Evolutionary conservation across 2,113 vertebrate species (phyloP).

Genomic region (Haplochromis burtoni): DNA sequence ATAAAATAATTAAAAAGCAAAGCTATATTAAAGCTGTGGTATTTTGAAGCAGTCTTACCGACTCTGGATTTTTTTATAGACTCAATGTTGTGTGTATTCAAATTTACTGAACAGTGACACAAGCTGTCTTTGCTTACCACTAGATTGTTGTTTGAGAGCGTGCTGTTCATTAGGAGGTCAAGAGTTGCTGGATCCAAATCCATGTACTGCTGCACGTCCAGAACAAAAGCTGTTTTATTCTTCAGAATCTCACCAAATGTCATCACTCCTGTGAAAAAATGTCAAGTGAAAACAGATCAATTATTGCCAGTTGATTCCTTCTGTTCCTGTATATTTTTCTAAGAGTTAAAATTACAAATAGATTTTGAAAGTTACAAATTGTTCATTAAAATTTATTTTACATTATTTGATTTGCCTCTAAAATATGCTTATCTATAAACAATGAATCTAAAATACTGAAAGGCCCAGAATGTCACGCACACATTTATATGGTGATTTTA

Average conservation of each 20-base stretch:
- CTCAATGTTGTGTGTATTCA: background rate
- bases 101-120: background rate
- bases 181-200: conserved; percentile 34
- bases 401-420: background rate
- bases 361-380: background rate
- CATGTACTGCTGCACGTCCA: conserved; percentile 45
- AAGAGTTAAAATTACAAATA: background rate
- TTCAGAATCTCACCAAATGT: conserved; percentile 56
- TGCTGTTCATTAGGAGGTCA: conserved; percentile 32
- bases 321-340: background rate
- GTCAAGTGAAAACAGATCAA: background rate
- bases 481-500: background rate
- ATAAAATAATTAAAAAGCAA: background rate
- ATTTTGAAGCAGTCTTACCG: background rate
- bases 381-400: background rate
- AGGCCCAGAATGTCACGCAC: background rate
- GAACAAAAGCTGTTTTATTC: conserved; percentile 54
- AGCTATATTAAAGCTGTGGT: background rate
- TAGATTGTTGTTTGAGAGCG: conserved; percentile 56
- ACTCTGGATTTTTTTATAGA: background rate
- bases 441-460: background rate
- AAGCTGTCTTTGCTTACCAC: conserved; percentile 34
- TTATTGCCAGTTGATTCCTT: background rate
- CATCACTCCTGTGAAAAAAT: conserved; percentile 40
- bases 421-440: background rate